Evolutionary conservation across 2,797 vertebrate species (phyloP).

Genomic region (Tapirus indicus): DNA sequence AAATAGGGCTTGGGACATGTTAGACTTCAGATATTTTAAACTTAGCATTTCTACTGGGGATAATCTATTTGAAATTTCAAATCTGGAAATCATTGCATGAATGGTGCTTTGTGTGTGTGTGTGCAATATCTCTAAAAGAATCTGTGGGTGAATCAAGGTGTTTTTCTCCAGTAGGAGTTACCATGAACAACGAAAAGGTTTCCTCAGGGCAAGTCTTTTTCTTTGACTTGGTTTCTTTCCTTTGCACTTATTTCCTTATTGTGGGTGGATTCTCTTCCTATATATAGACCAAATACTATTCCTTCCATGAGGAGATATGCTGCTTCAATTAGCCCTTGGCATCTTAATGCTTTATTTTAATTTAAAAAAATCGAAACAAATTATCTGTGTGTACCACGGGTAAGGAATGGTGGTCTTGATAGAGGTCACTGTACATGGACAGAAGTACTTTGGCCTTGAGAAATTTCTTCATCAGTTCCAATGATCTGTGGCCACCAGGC

Average conservation of each 20-base stretch:
- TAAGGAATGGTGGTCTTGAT: constrained; percentile 77
- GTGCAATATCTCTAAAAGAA: constrained; percentile 59
- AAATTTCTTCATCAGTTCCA: constrained; percentile 81
- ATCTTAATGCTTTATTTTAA: constrained; percentile 61
- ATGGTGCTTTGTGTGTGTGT: constrained; percentile 38
- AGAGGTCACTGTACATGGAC: constrained; percentile 68
- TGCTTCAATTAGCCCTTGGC: constrained; percentile 63
- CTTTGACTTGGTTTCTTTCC: constrained; percentile 65
- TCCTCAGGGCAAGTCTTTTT: constrained; percentile 56
- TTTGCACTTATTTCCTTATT: constrained; percentile 57
- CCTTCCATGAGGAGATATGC: constrained; percentile 28
- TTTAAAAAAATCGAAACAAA: constrained; percentile 55
- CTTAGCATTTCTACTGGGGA: constrained; percentile 50
- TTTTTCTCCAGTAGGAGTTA: constrained; percentile 74
- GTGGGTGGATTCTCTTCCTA: constrained; percentile 58
- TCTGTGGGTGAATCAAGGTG: constrained; percentile 57
- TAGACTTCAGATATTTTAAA: constrained; percentile 65
- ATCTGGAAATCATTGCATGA: constrained; percentile 47
- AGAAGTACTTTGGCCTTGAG: constrained; percentile 77
- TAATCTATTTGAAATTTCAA: constrained; percentile 61
- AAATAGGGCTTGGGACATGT: constrained; percentile 10
- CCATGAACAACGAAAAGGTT: constrained; percentile 64
- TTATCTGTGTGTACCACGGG: constrained; percentile 73
- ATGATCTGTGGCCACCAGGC: constrained; percentile 75
- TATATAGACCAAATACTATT: constrained; percentile 54